Evolutionary conservation across 2,888 invertebrate species (phyloP).

Genomic region (Phyllotreta cruciferae): DNA sequence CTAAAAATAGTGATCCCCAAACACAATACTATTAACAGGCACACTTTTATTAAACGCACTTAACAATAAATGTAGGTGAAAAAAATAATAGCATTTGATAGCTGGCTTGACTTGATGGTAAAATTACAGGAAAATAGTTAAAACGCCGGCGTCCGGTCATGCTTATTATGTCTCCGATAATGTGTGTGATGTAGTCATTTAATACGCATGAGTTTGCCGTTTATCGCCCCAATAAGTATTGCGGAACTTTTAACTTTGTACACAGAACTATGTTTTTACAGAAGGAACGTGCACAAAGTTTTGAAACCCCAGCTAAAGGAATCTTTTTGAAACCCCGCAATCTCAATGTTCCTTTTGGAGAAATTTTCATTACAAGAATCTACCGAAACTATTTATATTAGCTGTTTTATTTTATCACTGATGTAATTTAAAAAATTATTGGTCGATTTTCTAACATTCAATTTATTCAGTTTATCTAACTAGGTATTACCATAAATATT

Average conservation of each 20-base stretch:
- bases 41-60: not conserved
- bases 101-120: slow-evolving; percentile 1
- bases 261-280: too few relatives aligned
- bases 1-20: slow-evolving; percentile 5
- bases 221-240: slow-evolving; percentile 6
- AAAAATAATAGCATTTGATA: slow-evolving; percentile 2
- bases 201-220: not conserved
- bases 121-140: slow-evolving; percentile 14
- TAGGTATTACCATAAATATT: too few relatives aligned
- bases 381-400: too few relatives aligned
- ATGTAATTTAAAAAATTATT: too few relatives aligned
- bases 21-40: not conserved
- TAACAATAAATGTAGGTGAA: not conserved
- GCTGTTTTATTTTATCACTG: too few relatives aligned
- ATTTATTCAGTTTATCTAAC: too few relatives aligned
- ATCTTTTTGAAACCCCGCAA: not conserved
- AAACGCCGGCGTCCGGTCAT: not conserved
- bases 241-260: not conserved
- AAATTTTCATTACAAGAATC: too few relatives aligned
- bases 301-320: not conserved
- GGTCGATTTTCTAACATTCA: too few relatives aligned
- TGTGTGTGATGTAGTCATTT: slow-evolving; percentile 4
- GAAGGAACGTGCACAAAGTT: too few relatives aligned
- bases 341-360: not conserved
- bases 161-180: not conserved